Evolutionary conservation across 2,113 vertebrate genomes (phyloP), one percentile per base, ranked within the genome.

Genomic region (Ranitomeya imitator): DNA sequence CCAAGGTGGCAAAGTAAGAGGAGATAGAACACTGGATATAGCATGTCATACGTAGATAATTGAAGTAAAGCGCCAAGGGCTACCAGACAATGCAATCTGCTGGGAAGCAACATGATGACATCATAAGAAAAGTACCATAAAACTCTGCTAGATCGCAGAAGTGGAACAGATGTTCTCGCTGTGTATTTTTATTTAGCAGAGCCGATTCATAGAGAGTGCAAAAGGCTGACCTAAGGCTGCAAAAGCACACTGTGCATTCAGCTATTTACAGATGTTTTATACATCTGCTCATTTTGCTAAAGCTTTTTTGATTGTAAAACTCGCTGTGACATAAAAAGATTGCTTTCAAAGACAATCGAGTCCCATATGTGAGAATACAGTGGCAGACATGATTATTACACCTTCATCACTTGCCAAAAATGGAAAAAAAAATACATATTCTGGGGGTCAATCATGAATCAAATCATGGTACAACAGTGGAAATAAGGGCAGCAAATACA

Each of bases 161-260:
- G 87, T 51, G 18, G 77, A 77, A 67, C 87, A 88, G 80, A 88
- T 88, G 87, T 74, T 88, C 80, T 88, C 57, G 80, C 80, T 83
- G 87, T 54, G 87, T 52, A 83, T 83, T 83, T 88, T 88, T 77
- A 88, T 63, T 88, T 88, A 83, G 87, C 80, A 88, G 69, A 84
- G 69, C 80, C 87, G 77, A 88, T 88, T 88, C 87, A 88, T 88
- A 88, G 80, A 83, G 87, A 88, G 80, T 83, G 87, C 87, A 88
- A 83, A 83, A 88, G 87, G 87, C 87, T 88, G 87, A 88, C 87
- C 87, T 88, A 88, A 88, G 87, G 87, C 87, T 88, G 69, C 79
- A 63, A 61, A 71, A 88, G 79, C 87, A 88, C 87, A 88, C 87
- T 88, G 87, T 83, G 87, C 71, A 83, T 83, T 80, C 77, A 87